These are phyloP conservation scores for Euplexia lucipara DNA, from an alignment of 2,888 invertebrate genomes.

Conservation along the genomic window DNA sequence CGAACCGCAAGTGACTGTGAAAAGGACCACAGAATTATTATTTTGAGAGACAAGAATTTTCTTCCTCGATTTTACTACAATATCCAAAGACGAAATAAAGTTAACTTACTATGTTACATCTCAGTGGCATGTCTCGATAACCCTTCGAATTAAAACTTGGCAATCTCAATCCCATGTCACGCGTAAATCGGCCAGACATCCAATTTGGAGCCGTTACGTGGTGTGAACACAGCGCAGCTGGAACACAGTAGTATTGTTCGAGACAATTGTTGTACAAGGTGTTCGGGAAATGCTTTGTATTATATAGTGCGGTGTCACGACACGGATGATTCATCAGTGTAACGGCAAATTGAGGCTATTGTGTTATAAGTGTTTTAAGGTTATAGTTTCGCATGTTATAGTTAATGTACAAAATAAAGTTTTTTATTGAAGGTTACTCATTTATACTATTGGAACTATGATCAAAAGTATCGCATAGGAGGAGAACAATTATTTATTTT, in stretches of 20 bases:
- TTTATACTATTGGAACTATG: too few relatives aligned
- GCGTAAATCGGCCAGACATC: constrained; percentile 80
- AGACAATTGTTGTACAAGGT: background rate
- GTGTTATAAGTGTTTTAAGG: too few relatives aligned
- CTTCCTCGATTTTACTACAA: background rate
- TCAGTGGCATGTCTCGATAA: constrained; percentile 38
- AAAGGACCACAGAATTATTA: too few relatives aligned
- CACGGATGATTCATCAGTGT: background rate
- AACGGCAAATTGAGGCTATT: too few relatives aligned
- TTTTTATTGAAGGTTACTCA: too few relatives aligned
- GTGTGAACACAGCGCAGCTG: constrained; percentile 37
- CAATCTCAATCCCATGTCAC: constrained; percentile 77
- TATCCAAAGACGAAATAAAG: background rate
- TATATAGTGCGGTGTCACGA: background rate
- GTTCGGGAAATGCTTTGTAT: background rate
- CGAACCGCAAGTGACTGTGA: too few relatives aligned
- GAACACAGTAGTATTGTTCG: constrained; percentile 44
- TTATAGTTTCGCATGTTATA: too few relatives aligned
- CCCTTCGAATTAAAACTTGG: constrained; percentile 76
- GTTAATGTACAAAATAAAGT: too few relatives aligned
- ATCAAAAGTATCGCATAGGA: too few relatives aligned
- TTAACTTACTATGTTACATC: constrained; percentile 1
- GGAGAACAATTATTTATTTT: too few relatives aligned
- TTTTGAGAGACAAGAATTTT: too few relatives aligned
- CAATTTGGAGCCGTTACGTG: constrained; percentile 78